These are phyloP conservation scores for Leptopilina syphax DNA, from an alignment of 2,888 invertebrate genomes.

Conservation along the genomic window DNA sequence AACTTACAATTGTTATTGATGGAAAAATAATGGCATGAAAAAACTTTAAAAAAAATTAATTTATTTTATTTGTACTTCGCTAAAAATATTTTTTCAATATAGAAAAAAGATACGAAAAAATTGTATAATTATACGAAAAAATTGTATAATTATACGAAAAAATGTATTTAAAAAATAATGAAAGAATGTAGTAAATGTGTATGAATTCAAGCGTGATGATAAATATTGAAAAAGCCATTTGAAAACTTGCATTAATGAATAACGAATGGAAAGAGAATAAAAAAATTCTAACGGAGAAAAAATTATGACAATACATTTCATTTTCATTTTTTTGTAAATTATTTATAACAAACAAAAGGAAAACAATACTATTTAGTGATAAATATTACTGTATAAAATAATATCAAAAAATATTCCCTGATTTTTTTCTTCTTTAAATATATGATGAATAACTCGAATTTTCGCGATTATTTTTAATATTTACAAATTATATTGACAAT, in stretches of 20 bases:
- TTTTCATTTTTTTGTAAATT: constrained; percentile 58
- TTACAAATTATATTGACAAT: constrained; percentile 41
- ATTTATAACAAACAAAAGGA: constrained; percentile 50
- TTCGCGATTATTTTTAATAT: constrained; percentile 12
- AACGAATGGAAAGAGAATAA: constrained; percentile 14
- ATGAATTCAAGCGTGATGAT: neutral
- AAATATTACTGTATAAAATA: neutral
- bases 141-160: neutral
- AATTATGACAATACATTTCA: constrained; percentile 69
- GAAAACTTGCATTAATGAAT: neutral
- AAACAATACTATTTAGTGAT: constrained; percentile 1
- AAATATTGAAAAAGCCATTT: neutral
- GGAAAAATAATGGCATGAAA: too few species aligned
- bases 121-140: neutral
- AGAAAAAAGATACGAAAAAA: neutral
- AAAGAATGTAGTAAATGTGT: neutral
- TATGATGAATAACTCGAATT: neutral
- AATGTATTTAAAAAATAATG: neutral
- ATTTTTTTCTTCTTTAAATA: neutral
- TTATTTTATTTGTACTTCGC: neutral
- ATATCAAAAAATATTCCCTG: constrained; percentile 15
- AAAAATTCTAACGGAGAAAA: neutral
- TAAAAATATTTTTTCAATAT: neutral
- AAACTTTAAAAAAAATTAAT: neutral
- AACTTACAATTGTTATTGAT: too few species aligned